Evolutionary conservation across 1,140 invertebrate species (phyloP).

Genomic region (Lasioglossum baleicum): DNA sequence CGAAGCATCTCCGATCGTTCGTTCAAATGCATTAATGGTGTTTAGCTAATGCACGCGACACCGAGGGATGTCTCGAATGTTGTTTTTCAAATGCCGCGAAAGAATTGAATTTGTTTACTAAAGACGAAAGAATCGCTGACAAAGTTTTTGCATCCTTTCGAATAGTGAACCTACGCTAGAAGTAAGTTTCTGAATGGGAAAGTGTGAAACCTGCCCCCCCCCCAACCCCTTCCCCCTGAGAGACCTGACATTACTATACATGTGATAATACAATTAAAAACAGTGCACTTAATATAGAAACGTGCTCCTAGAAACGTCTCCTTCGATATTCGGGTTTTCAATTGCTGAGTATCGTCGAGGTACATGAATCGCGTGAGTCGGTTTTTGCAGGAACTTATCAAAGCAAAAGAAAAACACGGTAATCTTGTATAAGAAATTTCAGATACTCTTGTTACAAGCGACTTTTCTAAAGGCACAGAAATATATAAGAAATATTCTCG

Average conservation of each 20-base stretch:
- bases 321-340: background rate
- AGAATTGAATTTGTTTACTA: slow-evolving; percentile 23
- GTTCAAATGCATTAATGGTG: slow-evolving; percentile 79
- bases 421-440: background rate
- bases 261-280: slow-evolving; percentile 12
- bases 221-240: background rate
- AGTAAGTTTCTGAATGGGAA: background rate
- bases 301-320: background rate
- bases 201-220: background rate
- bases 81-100: background rate
- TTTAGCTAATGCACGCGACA: background rate
- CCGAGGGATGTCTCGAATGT: background rate
- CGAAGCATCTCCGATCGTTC: slow-evolving; percentile 80
- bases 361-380: background rate
- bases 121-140: background rate
- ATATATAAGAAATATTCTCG: slow-evolving; percentile 16
- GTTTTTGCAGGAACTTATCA: background rate
- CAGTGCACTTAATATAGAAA: background rate
- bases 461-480: background rate
- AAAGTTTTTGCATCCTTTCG: slow-evolving; percentile 9
- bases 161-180: slow-evolving; percentile 10
- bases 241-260: slow-evolving; percentile 10
- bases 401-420: background rate
- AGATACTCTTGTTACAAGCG: background rate
- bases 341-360: background rate